Conservation (phyloP, 2,113 vertebrate species). For the Pluvialis apricaria region DNA sequence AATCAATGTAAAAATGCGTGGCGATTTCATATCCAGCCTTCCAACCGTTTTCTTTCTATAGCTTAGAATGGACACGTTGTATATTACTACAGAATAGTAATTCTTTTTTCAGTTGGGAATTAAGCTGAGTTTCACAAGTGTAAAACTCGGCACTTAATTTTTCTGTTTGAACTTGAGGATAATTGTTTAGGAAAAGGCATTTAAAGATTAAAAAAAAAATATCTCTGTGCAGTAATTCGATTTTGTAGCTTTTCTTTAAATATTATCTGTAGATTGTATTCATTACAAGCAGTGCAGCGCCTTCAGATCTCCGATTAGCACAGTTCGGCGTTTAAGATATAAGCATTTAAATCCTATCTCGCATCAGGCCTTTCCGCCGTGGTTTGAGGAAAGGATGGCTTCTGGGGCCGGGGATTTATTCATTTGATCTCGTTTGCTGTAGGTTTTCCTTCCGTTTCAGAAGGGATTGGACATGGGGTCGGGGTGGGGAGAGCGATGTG, state of each 20-base stretch:
- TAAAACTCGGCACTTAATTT: not conserved
- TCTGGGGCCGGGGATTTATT: not conserved
- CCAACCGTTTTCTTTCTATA: rapidly evolving
- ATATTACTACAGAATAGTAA: too few relatives aligned
- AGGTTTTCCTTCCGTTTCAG: not conserved
- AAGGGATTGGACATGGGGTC: rapidly evolving
- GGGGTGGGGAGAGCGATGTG: not conserved
- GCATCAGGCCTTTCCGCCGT: not conserved
- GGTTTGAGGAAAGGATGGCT: not conserved
- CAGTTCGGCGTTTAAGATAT: not conserved
- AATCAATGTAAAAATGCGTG: not conserved
- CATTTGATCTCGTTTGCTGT: not conserved
- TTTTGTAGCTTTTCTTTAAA: slow-evolving; percentile 13
- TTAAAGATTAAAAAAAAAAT: not conserved
- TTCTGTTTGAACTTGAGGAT: not conserved
- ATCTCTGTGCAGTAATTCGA: not conserved
- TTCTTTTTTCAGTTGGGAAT: not conserved
- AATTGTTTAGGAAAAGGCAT: not conserved
- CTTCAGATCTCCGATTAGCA: slow-evolving; percentile 30
- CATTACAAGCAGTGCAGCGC: slow-evolving; percentile 20
- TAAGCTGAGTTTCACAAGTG: not conserved
- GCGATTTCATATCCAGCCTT: not conserved
- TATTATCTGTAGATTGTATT: slow-evolving; percentile 19
- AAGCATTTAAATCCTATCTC: not conserved
- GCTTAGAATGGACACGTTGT: too few relatives aligned